phyloP scores from a whole-genome alignment of 2,797 vertebrate genomes.

The Xenops minutus region DNA sequence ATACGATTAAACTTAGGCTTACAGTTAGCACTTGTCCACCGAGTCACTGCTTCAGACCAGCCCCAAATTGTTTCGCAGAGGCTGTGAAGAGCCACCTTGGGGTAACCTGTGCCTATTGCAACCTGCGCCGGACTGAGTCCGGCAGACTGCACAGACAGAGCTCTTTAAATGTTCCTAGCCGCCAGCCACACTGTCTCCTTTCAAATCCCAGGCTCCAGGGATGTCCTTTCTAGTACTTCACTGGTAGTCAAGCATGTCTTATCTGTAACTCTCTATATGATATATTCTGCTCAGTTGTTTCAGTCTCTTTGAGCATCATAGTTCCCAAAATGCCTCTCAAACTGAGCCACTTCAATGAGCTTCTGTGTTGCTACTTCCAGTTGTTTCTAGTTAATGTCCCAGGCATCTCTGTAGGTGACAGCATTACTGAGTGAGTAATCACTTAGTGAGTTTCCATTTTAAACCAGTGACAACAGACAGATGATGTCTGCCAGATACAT shows the following conservation, averaged over 20 bases:
- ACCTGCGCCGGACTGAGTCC: rapidly evolving
- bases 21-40: background rate
- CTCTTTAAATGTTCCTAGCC: background rate
- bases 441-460: background rate
- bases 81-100: background rate
- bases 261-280: background rate
- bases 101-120: background rate
- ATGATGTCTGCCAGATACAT: background rate
- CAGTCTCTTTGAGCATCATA: background rate
- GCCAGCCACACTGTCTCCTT: background rate
- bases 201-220: rapidly evolving
- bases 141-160: rapidly evolving
- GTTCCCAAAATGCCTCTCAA: background rate
- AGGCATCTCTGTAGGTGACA: background rate
- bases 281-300: background rate
- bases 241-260: background rate
- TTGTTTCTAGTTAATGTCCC: background rate
- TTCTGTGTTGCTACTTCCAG: background rate
- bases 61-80: background rate
- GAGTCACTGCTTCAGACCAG: rapidly evolving
- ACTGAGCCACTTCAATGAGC: background rate
- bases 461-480: background rate
- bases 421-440: background rate
- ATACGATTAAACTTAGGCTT: background rate
- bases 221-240: background rate